Evolutionary conservation across 2,888 invertebrate species (phyloP), one percentile per base, ranked within the genome.

Genomic region (Drosophila acutilabella): DNA sequence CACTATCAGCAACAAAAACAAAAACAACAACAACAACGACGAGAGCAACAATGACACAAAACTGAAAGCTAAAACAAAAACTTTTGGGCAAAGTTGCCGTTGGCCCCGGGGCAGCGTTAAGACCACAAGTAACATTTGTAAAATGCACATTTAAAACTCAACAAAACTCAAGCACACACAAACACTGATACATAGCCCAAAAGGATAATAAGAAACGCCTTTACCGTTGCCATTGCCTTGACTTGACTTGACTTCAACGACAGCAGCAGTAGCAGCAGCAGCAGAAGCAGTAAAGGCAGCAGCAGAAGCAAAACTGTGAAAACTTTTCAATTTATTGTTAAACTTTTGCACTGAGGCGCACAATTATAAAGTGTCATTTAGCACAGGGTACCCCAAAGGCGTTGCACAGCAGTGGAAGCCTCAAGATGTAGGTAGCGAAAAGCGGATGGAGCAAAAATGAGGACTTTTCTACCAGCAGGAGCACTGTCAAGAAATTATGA

Each of bases 321-420:
- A 89, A 89, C 79, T 89, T 89, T 89, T 85, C 90, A 89, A 89
- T 89, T 89, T 89, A 89, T 89, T 89, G 90, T 89, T 86, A 89
- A 89, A 89, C 84, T 89, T 89, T 89, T 71, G 89, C 86, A 86
- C 88, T 79, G 80, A 81, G 81, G 88, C 88, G 86, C 81, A 85
- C 89, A 90, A 89, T 88, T 90, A 89, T 89, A 90, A 85, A 89
- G 86, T 90, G 90, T 89, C 89, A 90, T 90, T 89, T 86, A 78
- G 84, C 75, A 74, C 71, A 77, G 65, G 78, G 75, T 64, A 53
- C 68, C 76, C 79, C 57, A 70, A 69, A 73, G 74, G 77, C 75
- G 44, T 66, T 66, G 71, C 74, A 48, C 40, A 36, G 33, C 52
- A 59, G 47, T 61, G 6, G 20, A 33, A 42, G 20, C 18, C 20